phyloP scores from a whole-genome alignment of 2,888 invertebrate species.

The Netelia inedita region DNA sequence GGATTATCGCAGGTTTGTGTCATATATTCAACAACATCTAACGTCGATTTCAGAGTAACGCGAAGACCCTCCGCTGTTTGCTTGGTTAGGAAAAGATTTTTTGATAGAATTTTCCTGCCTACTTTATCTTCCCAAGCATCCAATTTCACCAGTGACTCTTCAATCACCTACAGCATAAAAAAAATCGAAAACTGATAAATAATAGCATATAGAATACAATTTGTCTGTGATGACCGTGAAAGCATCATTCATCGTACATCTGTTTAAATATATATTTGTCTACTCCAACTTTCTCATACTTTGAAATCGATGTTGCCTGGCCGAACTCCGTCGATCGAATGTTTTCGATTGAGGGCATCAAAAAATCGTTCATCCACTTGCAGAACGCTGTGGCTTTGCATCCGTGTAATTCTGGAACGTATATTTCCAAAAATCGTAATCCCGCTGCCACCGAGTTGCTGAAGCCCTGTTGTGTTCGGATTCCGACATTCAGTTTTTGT shows the following conservation, averaged over 20 bases:
- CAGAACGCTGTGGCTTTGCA: slow-evolving; percentile 40
- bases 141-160: slow-evolving; percentile 58
- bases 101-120: slow-evolving; percentile 43
- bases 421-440: slow-evolving; percentile 34
- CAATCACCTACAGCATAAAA: slow-evolving; percentile 57
- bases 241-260: slow-evolving; percentile 13
- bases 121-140: slow-evolving; percentile 68
- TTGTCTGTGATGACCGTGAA: slow-evolving; percentile 5
- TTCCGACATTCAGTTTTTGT: slow-evolving; percentile 2
- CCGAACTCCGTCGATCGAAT: slow-evolving; percentile 40
- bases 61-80: slow-evolving; percentile 70
- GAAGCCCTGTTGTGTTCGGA: slow-evolving; percentile 37
- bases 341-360: slow-evolving; percentile 57
- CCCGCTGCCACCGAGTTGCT: slow-evolving; percentile 52
- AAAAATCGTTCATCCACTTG: slow-evolving; percentile 54
- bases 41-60: slow-evolving; percentile 68
- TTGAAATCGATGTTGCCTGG: slow-evolving; percentile 50
- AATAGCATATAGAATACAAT: slow-evolving; percentile 8
- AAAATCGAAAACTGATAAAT: slow-evolving; percentile 28
- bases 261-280: slow-evolving; percentile 24
- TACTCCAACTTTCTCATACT: slow-evolving; percentile 29
- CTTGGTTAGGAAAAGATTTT: slow-evolving; percentile 63
- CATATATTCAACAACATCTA: slow-evolving; percentile 67
- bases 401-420: slow-evolving; percentile 31
- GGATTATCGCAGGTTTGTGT: slow-evolving; percentile 56